Evolutionary conservation across 1,140 invertebrate genomes (phyloP).

Genomic region (Hypothenemus hampei): DNA sequence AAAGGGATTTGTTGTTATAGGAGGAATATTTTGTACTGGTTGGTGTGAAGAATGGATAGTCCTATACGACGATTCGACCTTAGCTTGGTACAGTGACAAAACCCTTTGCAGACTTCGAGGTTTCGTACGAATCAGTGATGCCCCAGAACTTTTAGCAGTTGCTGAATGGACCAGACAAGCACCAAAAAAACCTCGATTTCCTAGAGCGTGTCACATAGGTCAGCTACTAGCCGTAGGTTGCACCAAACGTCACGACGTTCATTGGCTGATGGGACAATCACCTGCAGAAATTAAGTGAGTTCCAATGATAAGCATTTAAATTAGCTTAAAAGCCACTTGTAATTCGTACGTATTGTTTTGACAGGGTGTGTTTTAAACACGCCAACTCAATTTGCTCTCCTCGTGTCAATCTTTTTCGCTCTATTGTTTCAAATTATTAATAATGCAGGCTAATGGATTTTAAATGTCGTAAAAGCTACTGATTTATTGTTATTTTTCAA

Average conservation of each 20-base stretch:
- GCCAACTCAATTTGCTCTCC: too few species aligned
- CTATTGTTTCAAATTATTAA: too few species aligned
- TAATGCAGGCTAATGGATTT: too few species aligned
- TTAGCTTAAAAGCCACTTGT: too few species aligned
- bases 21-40: conserved; percentile 67
- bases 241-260: conserved; percentile 42
- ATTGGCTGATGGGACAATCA: conserved; percentile 43
- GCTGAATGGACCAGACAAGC: conserved; percentile 68
- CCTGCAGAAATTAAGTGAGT: conserved; percentile 43
- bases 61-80: conserved; percentile 71
- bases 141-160: conserved; percentile 72
- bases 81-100: conserved; percentile 71
- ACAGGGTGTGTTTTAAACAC: too few species aligned
- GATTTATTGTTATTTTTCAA: conserved; percentile 32
- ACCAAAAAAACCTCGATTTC: conserved; percentile 62
- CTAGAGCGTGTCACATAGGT: conserved; percentile 57
- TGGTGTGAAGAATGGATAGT: conserved; percentile 78
- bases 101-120: conserved; percentile 49
- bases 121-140: conserved; percentile 61
- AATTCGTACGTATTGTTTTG: too few species aligned
- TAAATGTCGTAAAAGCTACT: too few species aligned
- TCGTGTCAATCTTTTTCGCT: too few species aligned
- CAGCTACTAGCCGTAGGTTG: conserved; percentile 69
- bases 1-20: conserved; percentile 50
- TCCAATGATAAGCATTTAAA: too few species aligned